phyloP scores from a whole-genome alignment of 2,888 invertebrate genomes.

The Trichacis sp. region DNA sequence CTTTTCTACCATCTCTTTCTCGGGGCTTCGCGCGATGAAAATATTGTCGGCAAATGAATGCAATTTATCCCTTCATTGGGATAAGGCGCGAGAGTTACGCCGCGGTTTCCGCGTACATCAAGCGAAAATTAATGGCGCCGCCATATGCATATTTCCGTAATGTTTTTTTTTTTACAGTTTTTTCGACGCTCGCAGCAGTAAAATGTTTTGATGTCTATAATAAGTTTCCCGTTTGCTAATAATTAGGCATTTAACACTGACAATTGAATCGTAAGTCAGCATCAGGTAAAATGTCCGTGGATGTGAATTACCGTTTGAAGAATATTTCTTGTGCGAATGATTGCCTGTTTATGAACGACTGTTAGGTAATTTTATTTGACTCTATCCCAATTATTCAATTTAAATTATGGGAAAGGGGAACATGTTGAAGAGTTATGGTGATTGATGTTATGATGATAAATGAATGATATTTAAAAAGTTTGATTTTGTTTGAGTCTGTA shows the following conservation, averaged over 20 bases:
- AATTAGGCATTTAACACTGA: conserved; percentile 5
- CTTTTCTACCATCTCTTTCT: conserved; percentile 3
- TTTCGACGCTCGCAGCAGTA: conserved; percentile 5
- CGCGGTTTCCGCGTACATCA: conserved; percentile 18
- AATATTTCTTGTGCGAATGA: no score
- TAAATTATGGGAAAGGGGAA: no score
- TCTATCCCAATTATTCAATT: no score
- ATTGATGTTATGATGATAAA: no score
- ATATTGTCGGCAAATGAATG: conserved; percentile 15
- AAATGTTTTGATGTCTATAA: conserved; percentile 11
- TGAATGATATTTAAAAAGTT: no score
- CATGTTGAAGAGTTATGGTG: no score
- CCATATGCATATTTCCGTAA: conserved; percentile 12
- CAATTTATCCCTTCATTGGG: conserved; percentile 16
- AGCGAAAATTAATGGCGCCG: conserved; percentile 17
- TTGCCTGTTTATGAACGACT: no score
- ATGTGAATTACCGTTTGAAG: no score
- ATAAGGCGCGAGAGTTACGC: conserved; percentile 13
- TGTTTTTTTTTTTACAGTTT: no score
- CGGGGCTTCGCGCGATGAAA: conserved; percentile 7
- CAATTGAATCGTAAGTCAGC: not conserved
- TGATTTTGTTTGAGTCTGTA: no score
- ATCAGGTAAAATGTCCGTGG: not conserved
- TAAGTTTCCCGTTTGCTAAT: conserved; percentile 7
- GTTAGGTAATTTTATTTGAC: not conserved